A percentile compares a stretch with the other conserved stretches of the same genome.
phyloP scores from a whole-genome alignment of 2,113 vertebrate species.

The Platycercus adscitus region DNA sequence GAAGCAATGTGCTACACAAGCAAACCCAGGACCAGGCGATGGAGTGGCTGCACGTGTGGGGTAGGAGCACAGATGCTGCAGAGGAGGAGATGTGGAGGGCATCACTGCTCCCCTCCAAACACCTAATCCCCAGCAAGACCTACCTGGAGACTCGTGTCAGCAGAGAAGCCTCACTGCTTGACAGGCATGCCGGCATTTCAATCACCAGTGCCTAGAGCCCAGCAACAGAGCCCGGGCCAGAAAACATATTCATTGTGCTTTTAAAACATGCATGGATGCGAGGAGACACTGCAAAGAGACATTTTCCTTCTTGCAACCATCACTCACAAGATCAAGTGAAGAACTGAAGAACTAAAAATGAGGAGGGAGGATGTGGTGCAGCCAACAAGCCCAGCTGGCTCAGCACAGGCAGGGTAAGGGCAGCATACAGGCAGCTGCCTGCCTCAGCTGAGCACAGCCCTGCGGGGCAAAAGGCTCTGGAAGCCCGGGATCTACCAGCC shows the following conservation, averaged over 20 bases:
- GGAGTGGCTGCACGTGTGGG: accelerated
- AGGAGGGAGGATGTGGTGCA: neutral
- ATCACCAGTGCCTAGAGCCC: neutral
- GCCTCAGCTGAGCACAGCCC: neutral
- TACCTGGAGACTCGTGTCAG: neutral
- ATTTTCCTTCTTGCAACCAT: neutral
- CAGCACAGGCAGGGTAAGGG: neutral
- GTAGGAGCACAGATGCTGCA: neutral
- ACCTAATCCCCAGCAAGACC: neutral
- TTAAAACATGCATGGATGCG: neutral
- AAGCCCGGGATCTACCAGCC: neutral
- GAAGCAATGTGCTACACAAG: neutral
- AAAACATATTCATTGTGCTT: neutral
- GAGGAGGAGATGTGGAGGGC: neutral
- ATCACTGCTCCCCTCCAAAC: neutral
- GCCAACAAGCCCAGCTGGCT: neutral
- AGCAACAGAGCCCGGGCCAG: neutral
- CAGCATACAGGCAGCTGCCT: neutral
- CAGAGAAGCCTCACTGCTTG: neutral
- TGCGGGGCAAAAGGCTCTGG: neutral
- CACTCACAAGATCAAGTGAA: neutral
- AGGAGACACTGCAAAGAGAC: neutral
- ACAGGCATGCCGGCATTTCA: neutral
- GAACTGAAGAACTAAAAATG: neutral
- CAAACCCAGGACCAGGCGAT: neutral